Conservation (phyloP, 1,140 invertebrate species). For the Cotesia vestalis region DNA sequence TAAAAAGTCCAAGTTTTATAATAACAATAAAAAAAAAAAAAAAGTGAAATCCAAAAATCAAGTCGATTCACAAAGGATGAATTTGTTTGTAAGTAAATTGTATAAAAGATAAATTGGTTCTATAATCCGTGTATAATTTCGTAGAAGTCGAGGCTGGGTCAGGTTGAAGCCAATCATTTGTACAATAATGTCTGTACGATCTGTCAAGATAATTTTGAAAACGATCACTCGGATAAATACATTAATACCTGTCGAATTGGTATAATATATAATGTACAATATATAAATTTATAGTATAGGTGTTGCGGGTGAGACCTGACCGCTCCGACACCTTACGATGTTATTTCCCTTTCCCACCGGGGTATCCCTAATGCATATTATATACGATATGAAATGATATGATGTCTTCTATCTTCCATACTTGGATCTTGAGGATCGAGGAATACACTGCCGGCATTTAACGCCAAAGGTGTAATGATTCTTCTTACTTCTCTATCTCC, state of each 20-base stretch:
- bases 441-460: too few relatives aligned
- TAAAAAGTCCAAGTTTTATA: not conserved
- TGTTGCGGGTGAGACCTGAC: not conserved
- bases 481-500: too few relatives aligned
- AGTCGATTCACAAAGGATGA: too few relatives aligned
- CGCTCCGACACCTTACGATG: not conserved
- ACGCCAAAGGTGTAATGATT: too few relatives aligned
- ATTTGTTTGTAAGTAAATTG: too few relatives aligned
- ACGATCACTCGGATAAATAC: conserved; percentile 3
- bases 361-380: not conserved
- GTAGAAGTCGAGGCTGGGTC: not conserved
- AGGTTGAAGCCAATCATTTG: not conserved
- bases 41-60: too few relatives aligned
- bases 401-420: not conserved
- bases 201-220: conserved; percentile 1
- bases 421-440: too few relatives aligned
- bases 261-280: not conserved
- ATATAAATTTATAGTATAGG: not conserved
- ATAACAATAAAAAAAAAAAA: too few relatives aligned
- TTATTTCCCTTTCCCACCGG: not conserved
- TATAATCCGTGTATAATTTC: too few relatives aligned
- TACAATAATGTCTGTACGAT: too few relatives aligned
- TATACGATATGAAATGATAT: conserved; percentile 9
- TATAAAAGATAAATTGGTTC: too few relatives aligned
- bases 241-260: conserved; percentile 21